Percentiles rank a stretch among this genome's conserved stretches.
Conservation (phyloP, 2,797 vertebrate species). For the Tinamus major region DNA sequence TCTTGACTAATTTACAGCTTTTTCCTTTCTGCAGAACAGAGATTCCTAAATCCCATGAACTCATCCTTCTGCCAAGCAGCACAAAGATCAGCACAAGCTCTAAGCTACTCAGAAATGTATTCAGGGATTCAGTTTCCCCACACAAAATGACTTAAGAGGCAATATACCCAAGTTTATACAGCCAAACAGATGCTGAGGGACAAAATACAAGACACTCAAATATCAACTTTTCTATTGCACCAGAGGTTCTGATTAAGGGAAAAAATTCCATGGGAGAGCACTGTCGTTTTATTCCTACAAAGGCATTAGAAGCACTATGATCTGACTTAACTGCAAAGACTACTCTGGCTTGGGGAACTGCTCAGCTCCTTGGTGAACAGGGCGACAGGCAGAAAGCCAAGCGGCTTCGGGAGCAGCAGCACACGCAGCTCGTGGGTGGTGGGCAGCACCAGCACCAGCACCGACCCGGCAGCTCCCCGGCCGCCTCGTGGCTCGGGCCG, state of each 20-base stretch:
- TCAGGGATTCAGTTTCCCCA: neutral
- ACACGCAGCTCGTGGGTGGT: neutral
- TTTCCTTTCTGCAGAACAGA: neutral
- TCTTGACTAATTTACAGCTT: neutral
- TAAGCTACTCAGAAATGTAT: neutral
- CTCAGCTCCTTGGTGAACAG: neutral
- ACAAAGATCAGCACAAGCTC: neutral
- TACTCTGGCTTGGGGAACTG: too few species aligned
- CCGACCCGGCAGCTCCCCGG: too few species aligned
- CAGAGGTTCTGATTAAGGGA: neutral
- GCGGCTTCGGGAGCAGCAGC: neutral
- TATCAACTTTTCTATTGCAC: neutral
- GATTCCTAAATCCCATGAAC: neutral
- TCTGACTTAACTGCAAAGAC: neutral
- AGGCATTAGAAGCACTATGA: neutral
- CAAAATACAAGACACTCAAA: neutral
- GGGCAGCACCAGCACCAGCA: too few species aligned
- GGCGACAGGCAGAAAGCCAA: neutral
- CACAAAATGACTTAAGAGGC: neutral
- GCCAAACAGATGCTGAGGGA: neutral
- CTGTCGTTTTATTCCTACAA: neutral
- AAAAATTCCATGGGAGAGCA: neutral
- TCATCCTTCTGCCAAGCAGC: neutral
- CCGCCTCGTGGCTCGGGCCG: neutral
- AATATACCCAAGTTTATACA: neutral